Conservation (phyloP, 2,113 vertebrate species). For the Cyprinodon variegatus region DNA sequence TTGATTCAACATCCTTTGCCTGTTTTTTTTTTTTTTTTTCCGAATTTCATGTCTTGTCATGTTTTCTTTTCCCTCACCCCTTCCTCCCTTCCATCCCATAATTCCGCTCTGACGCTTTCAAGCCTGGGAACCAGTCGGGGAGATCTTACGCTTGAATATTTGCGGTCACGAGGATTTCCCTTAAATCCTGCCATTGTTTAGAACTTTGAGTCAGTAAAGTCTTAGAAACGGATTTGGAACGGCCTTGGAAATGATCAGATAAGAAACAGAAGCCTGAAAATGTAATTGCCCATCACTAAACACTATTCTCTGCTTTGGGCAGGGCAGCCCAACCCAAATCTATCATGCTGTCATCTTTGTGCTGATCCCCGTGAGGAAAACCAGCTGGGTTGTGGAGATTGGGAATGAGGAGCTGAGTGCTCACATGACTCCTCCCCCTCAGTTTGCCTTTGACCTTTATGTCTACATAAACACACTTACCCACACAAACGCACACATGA, state of each 20-base stretch:
- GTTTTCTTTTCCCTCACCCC: neutral
- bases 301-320: neutral
- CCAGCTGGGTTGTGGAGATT: conserved; percentile 10
- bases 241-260: conserved; percentile 8
- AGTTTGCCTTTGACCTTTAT: conserved; percentile 35
- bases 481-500: neutral
- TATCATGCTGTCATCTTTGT: conserved; percentile 4
- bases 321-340: neutral
- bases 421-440: conserved; percentile 33
- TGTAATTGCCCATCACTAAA: conserved; percentile 4
- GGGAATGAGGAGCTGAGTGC: conserved; percentile 16
- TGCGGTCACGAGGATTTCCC: conserved; percentile 16
- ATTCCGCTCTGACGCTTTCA: conserved; percentile 44
- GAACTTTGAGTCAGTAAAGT: conserved; percentile 14
- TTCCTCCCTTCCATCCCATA: conserved; percentile 40
- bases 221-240: neutral
- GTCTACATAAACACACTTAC: neutral
- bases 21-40: neutral
- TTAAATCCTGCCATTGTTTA: neutral
- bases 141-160: conserved; percentile 31
- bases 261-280: conserved; percentile 15
- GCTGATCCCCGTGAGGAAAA: conserved; percentile 25
- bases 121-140: conserved; percentile 47
- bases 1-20: conserved; percentile 26
- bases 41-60: neutral